Conservation (phyloP, 2,888 invertebrate genomes). For the Cyclophora albipunctata region DNA sequence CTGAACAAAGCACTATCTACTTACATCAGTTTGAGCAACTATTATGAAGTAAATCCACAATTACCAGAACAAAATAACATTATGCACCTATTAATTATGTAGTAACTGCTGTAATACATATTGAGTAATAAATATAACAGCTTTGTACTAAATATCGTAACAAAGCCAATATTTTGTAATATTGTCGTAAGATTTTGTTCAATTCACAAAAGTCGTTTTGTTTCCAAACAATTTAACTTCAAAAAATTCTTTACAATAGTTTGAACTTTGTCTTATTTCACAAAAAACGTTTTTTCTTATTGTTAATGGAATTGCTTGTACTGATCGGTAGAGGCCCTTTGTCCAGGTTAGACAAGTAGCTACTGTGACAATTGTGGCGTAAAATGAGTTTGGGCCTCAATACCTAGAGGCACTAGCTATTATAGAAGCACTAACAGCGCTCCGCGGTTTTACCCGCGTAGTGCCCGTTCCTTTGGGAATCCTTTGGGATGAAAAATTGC, state of each 20-base stretch:
- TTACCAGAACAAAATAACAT: background rate
- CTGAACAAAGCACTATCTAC: too few relatives aligned
- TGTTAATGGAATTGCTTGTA: too few relatives aligned
- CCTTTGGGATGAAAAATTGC: too few relatives aligned
- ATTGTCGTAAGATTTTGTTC: constrained; percentile 10
- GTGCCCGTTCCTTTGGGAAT: too few relatives aligned
- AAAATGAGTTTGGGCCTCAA: too few relatives aligned
- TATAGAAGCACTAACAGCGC: too few relatives aligned
- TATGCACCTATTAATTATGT: background rate
- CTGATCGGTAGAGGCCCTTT: too few relatives aligned
- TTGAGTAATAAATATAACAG: background rate
- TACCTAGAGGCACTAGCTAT: too few relatives aligned
- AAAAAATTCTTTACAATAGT: constrained; percentile 17
- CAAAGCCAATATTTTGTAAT: background rate
- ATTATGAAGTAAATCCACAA: background rate
- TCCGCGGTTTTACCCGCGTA: too few relatives aligned
- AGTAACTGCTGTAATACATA: background rate
- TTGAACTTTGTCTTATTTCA: constrained; percentile 25
- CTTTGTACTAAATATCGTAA: background rate
- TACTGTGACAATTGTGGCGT: too few relatives aligned
- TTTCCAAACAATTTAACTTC: constrained; percentile 36
- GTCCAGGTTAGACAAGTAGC: too few relatives aligned
- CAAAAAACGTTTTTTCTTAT: constrained; percentile 9
- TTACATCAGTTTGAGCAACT: too few relatives aligned
- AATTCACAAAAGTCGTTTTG: constrained; percentile 23